A percentile compares a stretch with the other conserved stretches of the same genome.
Conservation (phyloP, 2,888 invertebrate genomes). For the Microplitis deprimator region DNA sequence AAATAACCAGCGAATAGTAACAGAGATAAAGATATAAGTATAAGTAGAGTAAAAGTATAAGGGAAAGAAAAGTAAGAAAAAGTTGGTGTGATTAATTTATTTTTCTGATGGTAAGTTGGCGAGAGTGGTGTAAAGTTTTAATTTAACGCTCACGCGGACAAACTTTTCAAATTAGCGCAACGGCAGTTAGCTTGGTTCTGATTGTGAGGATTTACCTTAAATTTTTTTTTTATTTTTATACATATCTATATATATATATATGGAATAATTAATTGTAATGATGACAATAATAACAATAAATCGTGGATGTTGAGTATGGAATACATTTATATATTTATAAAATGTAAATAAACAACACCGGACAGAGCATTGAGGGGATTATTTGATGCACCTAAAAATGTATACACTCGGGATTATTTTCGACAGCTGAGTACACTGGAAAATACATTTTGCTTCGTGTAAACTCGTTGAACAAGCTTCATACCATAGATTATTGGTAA, state of each 20-base stretch:
- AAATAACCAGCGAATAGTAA: no score
- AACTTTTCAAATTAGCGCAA: slow-evolving; percentile 45
- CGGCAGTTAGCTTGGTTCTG: slow-evolving; percentile 34
- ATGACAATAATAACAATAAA: neutral
- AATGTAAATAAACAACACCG: neutral
- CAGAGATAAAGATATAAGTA: no score
- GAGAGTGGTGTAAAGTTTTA: slow-evolving; percentile 32
- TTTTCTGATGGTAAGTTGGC: slow-evolving; percentile 30
- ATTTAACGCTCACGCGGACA: slow-evolving; percentile 34
- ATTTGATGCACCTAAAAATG: slow-evolving; percentile 4
- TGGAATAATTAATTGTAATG: neutral
- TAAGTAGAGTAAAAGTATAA: neutral
- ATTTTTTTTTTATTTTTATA: slow-evolving; percentile 1
- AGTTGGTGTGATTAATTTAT: slow-evolving; percentile 32
- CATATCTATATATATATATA: neutral
- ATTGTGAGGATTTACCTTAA: slow-evolving; percentile 39
- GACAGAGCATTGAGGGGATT: neutral
- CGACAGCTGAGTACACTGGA: slow-evolving; percentile 8
- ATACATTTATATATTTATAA: neutral
- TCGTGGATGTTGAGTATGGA: neutral
- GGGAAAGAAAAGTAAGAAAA: slow-evolving; percentile 22
- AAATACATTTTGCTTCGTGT: slow-evolving; percentile 13
- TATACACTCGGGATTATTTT: slow-evolving; percentile 15
- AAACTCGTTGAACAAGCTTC: slow-evolving; percentile 14
- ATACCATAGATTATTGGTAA: slow-evolving; percentile 28